Percentiles rank a stretch among this genome's conserved stretches.
Evolutionary conservation across 2,113 vertebrate genomes (phyloP).

Genomic region (Cisticola juncidis): DNA sequence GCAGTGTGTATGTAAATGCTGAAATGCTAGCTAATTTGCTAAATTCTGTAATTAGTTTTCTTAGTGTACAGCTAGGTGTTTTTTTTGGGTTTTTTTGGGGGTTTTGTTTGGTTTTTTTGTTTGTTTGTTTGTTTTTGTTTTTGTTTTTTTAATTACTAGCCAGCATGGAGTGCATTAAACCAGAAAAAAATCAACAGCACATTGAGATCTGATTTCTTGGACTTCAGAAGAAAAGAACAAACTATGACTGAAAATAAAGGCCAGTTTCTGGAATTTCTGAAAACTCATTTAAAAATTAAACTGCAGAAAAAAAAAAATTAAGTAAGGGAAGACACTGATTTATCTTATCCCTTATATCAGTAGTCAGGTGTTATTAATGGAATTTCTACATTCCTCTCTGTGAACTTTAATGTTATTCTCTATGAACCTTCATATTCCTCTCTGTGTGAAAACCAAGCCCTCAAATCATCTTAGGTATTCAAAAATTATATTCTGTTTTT

Average conservation of each 20-base stretch:
- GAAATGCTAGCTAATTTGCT: neutral
- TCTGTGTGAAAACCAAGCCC: neutral
- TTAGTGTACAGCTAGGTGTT: neutral
- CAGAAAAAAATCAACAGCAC: neutral
- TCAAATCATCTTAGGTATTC: neutral
- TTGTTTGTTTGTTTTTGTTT: neutral
- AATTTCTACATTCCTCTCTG: neutral
- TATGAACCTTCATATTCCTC: neutral
- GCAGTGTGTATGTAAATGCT: neutral
- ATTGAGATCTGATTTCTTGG: neutral
- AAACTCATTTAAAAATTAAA: neutral
- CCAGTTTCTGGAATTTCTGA: neutral
- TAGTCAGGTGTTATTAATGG: neutral
- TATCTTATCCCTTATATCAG: neutral
- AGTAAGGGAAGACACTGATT: neutral
- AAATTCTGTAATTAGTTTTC: neutral
- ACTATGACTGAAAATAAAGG: neutral
- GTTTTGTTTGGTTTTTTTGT: too few species aligned
- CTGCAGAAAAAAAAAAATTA: neutral
- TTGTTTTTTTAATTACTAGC: neutral
- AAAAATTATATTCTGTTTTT: neutral
- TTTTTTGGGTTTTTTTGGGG: too few species aligned
- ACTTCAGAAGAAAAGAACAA: neutral
- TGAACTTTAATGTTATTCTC: neutral
- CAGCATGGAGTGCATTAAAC: neutral